Evolutionary conservation across 2,113 vertebrate species (phyloP).

Genomic region (Erpornis zantholeuca): DNA sequence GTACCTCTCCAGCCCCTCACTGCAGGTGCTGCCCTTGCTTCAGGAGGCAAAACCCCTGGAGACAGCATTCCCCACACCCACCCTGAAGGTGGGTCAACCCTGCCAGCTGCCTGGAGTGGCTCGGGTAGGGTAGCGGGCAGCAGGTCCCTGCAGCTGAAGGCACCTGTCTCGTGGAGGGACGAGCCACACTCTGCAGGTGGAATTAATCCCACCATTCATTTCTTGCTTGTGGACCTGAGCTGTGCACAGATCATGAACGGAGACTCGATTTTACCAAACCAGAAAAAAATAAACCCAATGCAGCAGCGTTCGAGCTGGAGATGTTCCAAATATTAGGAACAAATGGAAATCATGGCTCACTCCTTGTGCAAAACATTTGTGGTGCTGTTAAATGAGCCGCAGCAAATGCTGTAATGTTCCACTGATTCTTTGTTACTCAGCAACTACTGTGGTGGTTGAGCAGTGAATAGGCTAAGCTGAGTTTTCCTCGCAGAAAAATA

Average conservation of each 20-base stretch:
- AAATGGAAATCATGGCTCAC: accelerated
- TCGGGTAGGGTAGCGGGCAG: accelerated
- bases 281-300: neutral
- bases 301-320: neutral
- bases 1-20: neutral
- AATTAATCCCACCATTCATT: neutral
- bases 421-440: neutral
- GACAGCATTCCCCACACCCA: neutral
- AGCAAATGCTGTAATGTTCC: neutral
- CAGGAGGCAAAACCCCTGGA: neutral
- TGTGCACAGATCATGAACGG: neutral
- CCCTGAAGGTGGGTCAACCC: neutral
- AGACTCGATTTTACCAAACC: neutral
- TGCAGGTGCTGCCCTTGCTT: neutral
- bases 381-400: neutral
- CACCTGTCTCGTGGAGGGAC: accelerated
- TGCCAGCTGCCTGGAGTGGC: accelerated
- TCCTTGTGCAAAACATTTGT: neutral
- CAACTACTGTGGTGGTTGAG: neutral
- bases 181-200: accelerated
- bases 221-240: accelerated
- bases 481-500: neutral
- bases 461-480: neutral
- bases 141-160: accelerated
- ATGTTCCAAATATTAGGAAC: neutral